Percentiles rank a stretch among this genome's conserved stretches.
Conservation (phyloP, 2,113 vertebrate genomes). For the Cololabis saira region DNA sequence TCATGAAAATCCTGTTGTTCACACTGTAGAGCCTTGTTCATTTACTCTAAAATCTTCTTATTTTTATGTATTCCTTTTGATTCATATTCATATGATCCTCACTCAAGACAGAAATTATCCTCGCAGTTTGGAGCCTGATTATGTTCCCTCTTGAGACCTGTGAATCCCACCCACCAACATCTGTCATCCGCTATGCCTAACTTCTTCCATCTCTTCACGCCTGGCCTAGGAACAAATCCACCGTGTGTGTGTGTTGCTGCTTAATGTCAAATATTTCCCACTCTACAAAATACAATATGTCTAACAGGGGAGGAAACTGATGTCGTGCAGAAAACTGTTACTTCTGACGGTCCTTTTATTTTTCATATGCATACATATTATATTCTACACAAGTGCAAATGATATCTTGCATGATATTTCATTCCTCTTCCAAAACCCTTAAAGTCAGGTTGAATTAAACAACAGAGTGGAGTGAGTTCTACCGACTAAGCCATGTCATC, state of each 20-base stretch:
- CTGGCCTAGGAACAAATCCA: slow-evolving; percentile 25
- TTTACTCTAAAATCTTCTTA: neutral
- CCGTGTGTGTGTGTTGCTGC: neutral
- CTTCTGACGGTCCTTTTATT: too few relatives aligned
- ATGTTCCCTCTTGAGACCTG: slow-evolving; percentile 25
- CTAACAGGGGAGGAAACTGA: too few relatives aligned
- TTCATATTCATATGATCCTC: slow-evolving; percentile 32
- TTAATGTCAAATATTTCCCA: slow-evolving; percentile 2
- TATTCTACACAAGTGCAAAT: too few relatives aligned
- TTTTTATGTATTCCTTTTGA: neutral
- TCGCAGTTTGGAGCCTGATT: slow-evolving; percentile 27
- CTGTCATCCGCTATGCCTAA: slow-evolving; percentile 40
- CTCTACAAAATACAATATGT: neutral
- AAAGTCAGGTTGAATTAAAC: too few relatives aligned
- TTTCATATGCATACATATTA: too few relatives aligned
- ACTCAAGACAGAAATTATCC: slow-evolving; percentile 22
- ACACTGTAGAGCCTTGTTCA: slow-evolving; percentile 19
- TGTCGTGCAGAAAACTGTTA: too few relatives aligned
- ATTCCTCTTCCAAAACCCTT: too few relatives aligned
- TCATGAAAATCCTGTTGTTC: slow-evolving; percentile 6
- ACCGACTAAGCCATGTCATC: too few relatives aligned
- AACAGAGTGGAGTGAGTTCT: too few relatives aligned
- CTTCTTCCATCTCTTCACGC: slow-evolving; percentile 16
- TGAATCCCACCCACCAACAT: slow-evolving; percentile 48
- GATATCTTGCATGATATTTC: too few relatives aligned